Base-by-base conservation (phyloP, 2,113 vertebrate genomes). In the Cervus canadensis region DNA sequence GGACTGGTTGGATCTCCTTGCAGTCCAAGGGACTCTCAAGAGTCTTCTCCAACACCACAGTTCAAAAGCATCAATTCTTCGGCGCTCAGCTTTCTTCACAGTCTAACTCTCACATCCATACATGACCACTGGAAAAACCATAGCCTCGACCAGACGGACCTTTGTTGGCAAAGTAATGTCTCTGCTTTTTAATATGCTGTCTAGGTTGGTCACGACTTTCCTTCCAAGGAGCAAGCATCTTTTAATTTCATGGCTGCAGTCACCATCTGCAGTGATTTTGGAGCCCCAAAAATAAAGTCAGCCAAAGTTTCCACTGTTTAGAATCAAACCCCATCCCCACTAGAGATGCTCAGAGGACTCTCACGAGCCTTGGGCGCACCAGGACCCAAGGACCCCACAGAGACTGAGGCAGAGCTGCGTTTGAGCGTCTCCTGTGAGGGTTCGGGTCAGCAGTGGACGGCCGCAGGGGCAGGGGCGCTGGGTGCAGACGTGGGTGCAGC, bases 201-300 rank as follows among this genome's bases (percentile, higher is more conserved):
- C 33, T 67, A 67, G 33, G 8, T 67, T 67, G 2, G 64, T n/a
- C 33, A 10, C 4, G 5, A 67, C 64, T 67, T 67, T 67, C 64
- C 16, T 67, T 4, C 33, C 33, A n/a, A 36, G 16, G 64, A 67
- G 33, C 9, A 19, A 67, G 7, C 0, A 17, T 67, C 16, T 4
- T 67, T 67, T 67, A n/a, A 67, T 67, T 19, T n/a, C 62, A n/a
- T n/a, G 62, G 33, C 62, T 67, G 33, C 8, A n/a, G 0, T 67
- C 62, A 67, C 62, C 62, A n/a, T 67, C 16, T 67, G 4, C 33
- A 67, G 33, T 67, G 33, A 19, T 67, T 67, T n/a, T 10, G 16
- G 33, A 9, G 33, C 16, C 62, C 0, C 0, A 0, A n/a, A n/a
- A 67, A 10, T 4, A 67, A 19, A 19, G 33, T 67, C 33, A 1